Evolutionary conservation across 2,113 vertebrate species (phyloP), one percentile per base, ranked within the genome.

Genomic region (Eira barbara): DNA sequence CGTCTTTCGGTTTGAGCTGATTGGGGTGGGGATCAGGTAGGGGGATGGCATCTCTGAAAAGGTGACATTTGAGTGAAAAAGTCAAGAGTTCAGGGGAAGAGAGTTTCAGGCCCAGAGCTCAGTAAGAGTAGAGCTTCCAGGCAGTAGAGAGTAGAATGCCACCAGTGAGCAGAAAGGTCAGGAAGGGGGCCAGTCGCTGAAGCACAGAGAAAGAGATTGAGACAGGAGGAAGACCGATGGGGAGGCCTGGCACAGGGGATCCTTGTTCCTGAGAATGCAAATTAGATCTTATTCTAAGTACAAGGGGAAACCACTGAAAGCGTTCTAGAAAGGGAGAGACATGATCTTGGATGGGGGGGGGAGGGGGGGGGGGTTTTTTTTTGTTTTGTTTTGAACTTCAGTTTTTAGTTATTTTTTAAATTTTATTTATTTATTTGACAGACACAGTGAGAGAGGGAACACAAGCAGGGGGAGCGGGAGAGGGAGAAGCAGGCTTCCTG

Each of bases 321-420:
- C 20, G 42, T 94, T 93, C 81, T 57, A 89, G 91, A 57, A 93
- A 89, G 23, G 7, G 6, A 80, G 11, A 21, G 65, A 34, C 65
- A 81, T 29, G 45, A 82, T 85, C 13, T 78, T 49, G 36, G 39
- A n/a, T 67, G 91, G 20, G 57, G 55, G 57, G 21, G 57, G 1
- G 7, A 8, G 7, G 52, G 52, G 57, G 1, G 7, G 21, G 7
- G 52, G 52, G 34, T 90, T 34, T 9, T 82, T 89, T 69, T 55
- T 95, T 63, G 42, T 84, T 82, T 91, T 78, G 25, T 85, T 91
- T 95, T 94, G 67, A 91, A 93, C 47, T 93, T 96, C 84, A 67
- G 65, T 7, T 17, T 67, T 18, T 67, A 34, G 4, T 63, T 63
- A 6, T 63, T 63, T 63, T 63, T 63, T 6, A 63, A 63, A 63